phyloP scores from a whole-genome alignment of 1,140 invertebrate species.

The Neotoxoptera formosana region DNA sequence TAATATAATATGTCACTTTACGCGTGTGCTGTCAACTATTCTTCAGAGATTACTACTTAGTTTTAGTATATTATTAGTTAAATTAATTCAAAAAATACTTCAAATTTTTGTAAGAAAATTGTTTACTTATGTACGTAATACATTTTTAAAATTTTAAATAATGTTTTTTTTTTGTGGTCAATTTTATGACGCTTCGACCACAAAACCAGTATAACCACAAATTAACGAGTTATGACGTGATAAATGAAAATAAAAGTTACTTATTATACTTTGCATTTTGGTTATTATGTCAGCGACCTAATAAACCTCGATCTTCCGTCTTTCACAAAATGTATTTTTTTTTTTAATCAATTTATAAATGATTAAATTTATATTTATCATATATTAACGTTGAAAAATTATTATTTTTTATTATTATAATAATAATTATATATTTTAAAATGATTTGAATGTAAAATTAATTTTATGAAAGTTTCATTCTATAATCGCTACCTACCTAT shows the following conservation, averaged over 20 bases:
- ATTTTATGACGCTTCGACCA: neutral
- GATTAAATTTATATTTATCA: neutral
- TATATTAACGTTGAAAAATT: neutral
- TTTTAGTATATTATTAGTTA: neutral
- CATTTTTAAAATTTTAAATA: neutral
- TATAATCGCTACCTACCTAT: neutral
- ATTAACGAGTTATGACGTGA: constrained; percentile 6
- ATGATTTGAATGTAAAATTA: neutral
- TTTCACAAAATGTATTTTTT: constrained; percentile 12
- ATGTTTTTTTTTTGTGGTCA: neutral
- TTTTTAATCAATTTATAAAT: neutral
- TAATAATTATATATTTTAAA: too few relatives aligned
- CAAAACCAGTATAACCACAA: constrained; percentile 15
- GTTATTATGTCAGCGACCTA: constrained; percentile 49
- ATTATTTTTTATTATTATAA: too few relatives aligned
- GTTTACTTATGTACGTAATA: neutral
- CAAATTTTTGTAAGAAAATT: neutral
- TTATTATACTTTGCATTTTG: neutral
- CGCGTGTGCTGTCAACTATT: too few relatives aligned
- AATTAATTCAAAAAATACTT: neutral
- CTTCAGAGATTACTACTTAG: neutral
- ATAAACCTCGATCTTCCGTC: constrained; percentile 10
- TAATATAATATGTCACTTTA: too few relatives aligned
- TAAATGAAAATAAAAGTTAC: constrained; percentile 42
- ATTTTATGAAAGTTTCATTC: neutral